Evolutionary conservation across 2,113 vertebrate species (phyloP), one percentile per base, ranked within the genome.

Genomic region (Cathartes aura): DNA sequence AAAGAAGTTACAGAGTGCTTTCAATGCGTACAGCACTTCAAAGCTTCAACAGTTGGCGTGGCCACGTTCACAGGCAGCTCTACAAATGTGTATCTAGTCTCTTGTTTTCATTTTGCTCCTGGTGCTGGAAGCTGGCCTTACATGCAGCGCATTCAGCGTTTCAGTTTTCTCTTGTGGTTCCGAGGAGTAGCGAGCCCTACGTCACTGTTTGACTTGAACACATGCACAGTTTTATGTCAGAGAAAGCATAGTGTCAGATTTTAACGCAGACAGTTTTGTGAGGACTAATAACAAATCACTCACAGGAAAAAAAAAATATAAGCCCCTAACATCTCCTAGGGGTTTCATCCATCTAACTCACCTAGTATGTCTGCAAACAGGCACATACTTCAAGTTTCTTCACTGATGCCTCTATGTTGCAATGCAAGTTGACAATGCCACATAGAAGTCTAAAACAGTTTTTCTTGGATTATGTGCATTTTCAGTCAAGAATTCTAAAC

Each of bases 81-180:
- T n/a, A 9, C 15, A 16, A 38, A 27, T 0, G 19, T 1, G 8
- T 6, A 12, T 19, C 50, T 4, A 4, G 45, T 3, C 58, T 90
- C 71, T 38, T 27, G 40, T 47, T 85, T 83, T 76, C 68, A 12
- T 55, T 93, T 67, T 90, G 67, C 91, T 59, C 79, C 76, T n/a
- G 76, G 30, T 29, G 76, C 79, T 78, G 60, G 62, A 38, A 58
- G 90, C 72, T 34, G 45, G 60, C 22, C 40, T 80, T 52, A 14
- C 26, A 4, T 5, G 52, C 75, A 40, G 47, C 12, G 15, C 40
- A 27, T 36, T 53, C 11, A 75, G 66, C 27, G 17, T 22, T 89
- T 52, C 6, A 4, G 9, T 22, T 34, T 79, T 74, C 43, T 88
- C 27, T 40, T 34, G 5, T 43, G 43, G 64, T 58, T 18, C 42